Evolutionary conservation across 2,113 vertebrate species (phyloP).

Genomic region (Hypocryptadius cinnamomeus): DNA sequence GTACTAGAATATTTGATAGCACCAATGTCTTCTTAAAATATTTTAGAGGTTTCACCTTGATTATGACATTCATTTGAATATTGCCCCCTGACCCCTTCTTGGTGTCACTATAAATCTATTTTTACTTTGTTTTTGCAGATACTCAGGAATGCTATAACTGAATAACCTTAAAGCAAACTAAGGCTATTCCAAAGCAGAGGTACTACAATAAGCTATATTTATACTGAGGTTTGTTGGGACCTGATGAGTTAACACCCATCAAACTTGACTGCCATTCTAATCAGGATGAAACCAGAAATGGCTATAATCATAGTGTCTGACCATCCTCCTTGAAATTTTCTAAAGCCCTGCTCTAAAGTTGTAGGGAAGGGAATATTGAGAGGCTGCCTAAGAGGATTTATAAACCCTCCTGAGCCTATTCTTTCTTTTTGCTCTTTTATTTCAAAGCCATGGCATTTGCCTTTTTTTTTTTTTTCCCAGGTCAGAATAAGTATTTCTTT

Average conservation of each 20-base stretch:
- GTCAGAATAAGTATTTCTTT: slow-evolving; percentile 5
- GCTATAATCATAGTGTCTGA: not conserved
- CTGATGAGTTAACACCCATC: not conserved
- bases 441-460: slow-evolving; percentile 5
- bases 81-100: not conserved
- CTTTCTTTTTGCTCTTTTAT: slow-evolving; percentile 10
- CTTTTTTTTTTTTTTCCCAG: not conserved
- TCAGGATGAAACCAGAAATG: not conserved
- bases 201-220: not conserved
- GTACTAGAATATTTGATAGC: not conserved
- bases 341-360: not conserved
- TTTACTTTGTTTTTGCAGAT: not conserved
- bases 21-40: not conserved
- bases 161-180: not conserved
- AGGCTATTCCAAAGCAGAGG: not conserved
- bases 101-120: not conserved
- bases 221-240: not conserved
- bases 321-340: not conserved
- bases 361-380: not conserved
- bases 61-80: not conserved
- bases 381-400: slow-evolving; percentile 43
- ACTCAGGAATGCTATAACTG: not conserved
- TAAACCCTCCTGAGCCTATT: slow-evolving; percentile 38
- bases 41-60: not conserved
- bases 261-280: not conserved